Evolutionary conservation across 2,797 vertebrate species (phyloP).

Genomic region (Gadopsis bispinosus): DNA sequence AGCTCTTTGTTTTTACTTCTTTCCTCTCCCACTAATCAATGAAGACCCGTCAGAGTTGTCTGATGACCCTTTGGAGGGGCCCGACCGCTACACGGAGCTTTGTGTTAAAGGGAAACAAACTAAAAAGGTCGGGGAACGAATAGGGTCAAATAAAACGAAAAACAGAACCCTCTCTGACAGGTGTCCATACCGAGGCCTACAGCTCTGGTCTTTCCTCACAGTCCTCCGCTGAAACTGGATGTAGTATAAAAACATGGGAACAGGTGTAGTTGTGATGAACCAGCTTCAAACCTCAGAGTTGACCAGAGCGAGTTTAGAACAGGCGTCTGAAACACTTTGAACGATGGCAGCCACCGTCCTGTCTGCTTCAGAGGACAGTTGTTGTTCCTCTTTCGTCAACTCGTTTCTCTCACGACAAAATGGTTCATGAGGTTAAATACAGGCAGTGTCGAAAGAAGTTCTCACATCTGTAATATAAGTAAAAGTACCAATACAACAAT

Average conservation of each 20-base stretch:
- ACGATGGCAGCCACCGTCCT: not conserved
- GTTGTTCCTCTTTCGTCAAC: not conserved
- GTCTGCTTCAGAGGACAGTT: not conserved
- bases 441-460: no score
- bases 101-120: not conserved
- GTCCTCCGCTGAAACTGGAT: conserved; percentile 21
- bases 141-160: no score
- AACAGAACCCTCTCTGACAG: not conserved
- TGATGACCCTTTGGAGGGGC: no score
- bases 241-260: conserved; percentile 11
- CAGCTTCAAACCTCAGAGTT: not conserved
- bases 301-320: not conserved
- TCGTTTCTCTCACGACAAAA: not conserved
- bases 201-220: conserved; percentile 7
- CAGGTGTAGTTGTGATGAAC: conserved; percentile 20
- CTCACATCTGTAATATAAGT: no score
- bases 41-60: no score
- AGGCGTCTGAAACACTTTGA: not conserved
- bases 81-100: no score
- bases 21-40: no score
- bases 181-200: conserved; percentile 12
- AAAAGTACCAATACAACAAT: not conserved
- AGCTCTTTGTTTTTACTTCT: no score
- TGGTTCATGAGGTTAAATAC: not conserved
- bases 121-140: no score